Evolutionary conservation across 1,140 invertebrate genomes (phyloP), one percentile per base, ranked within the genome.

Genomic region (Aphaenogaster ashmeadi): DNA sequence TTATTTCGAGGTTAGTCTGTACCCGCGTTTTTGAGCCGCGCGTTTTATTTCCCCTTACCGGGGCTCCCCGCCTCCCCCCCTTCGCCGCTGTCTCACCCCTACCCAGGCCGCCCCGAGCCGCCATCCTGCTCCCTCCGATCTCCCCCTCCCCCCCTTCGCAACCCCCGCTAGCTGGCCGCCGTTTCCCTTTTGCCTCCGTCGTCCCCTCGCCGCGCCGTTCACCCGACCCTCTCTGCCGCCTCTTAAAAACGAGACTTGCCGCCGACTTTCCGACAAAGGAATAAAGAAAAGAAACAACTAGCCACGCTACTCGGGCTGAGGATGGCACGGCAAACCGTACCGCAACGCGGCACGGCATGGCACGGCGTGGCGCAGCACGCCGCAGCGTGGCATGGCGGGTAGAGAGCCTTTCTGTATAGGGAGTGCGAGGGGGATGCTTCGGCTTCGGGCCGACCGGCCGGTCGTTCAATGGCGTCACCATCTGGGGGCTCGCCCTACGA

Each of bases 221-320:
- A 15, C 27, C 52, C 81, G 36, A 47, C 47, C 44, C 69, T 89
- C 67, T 67, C 88, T 89, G 74, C 58, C 87, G 87, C 91, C 91
- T 80, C 88, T 93, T 92, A 94, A 95, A 94, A 94, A 93, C 93
- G 93, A 95, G 93, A 94, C 93, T 94, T 93, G 94, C 93, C 93
- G 94, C 94, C 94, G 94, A 95, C 94, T 95, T 95, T 94, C 94
- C 94, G 94, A 95, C 94, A 95, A 95, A 95, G 94, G 94, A 94
- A 95, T 94, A 94, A 95, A 95, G 94, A 95, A 95, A 95, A 95
- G 94, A 94, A 95, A 95, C 94, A 94, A 94, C 94, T 94, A 94
- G 93, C 93, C 92, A 94, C 87, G 94, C 91, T 94, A 92, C 91
- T 85, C 88, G 91, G 93, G 93, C 88, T 91, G 91, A 93, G 93